Evolutionary conservation across 2,888 invertebrate genomes (phyloP).

Genomic region (Augochlorella aurata): DNA sequence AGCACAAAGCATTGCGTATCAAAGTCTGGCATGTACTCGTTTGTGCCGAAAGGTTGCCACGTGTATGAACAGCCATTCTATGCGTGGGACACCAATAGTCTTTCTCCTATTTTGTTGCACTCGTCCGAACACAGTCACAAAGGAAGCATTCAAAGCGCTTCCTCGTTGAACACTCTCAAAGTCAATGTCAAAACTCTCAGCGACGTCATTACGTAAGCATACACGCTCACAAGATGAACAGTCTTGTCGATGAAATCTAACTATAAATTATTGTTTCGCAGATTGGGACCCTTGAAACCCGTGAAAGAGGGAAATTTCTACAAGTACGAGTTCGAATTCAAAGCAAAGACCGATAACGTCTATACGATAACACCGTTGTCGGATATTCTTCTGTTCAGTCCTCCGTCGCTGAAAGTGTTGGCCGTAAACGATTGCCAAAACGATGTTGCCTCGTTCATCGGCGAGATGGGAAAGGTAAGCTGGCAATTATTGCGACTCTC

Average conservation of each 20-base stretch:
- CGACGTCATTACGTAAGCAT: conserved; percentile 70
- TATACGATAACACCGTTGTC: conserved; percentile 87
- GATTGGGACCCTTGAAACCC: conserved; percentile 73
- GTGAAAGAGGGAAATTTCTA: conserved; percentile 65
- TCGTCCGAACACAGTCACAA: conserved; percentile 76
- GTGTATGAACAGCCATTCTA: conserved; percentile 85
- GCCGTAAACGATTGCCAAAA: conserved; percentile 88
- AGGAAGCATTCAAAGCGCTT: conserved; percentile 72
- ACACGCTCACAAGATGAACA: neutral
- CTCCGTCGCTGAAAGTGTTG: conserved; percentile 84
- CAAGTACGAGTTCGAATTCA: conserved; percentile 81
- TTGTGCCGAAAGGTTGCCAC: conserved; percentile 92
- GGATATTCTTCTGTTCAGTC: conserved; percentile 88
- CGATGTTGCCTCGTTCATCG: conserved; percentile 86
- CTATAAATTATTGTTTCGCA: conserved; percentile 32
- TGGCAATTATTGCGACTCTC: neutral
- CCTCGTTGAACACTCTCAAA: conserved; percentile 81
- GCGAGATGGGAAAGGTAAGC: conserved; percentile 83
- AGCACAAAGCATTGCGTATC: conserved; percentile 89
- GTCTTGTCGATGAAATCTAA: neutral
- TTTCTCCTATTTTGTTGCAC: conserved; percentile 78
- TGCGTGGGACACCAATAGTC: conserved; percentile 82
- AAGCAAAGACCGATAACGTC: conserved; percentile 74
- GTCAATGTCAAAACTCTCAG: conserved; percentile 78
- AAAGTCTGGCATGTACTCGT: conserved; percentile 86